These are phyloP conservation scores for Pseudeuparius sepicola DNA, from an alignment of 2,888 invertebrate species.

Conservation along the genomic window DNA sequence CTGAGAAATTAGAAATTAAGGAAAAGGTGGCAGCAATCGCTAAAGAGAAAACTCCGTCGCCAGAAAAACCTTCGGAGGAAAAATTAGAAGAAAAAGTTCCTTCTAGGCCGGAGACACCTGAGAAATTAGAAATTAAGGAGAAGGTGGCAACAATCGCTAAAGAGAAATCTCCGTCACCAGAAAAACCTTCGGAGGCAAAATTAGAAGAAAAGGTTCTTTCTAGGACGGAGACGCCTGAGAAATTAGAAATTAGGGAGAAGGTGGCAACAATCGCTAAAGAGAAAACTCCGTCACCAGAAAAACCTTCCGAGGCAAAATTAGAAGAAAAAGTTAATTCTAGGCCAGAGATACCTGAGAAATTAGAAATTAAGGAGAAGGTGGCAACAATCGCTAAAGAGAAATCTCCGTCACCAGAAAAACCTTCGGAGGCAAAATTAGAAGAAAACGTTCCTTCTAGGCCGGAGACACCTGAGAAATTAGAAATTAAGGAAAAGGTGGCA, in stretches of 20 bases:
- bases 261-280: conserved; percentile 1
- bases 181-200: neutral
- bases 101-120: no score
- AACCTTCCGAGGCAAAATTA: neutral
- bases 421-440: neutral
- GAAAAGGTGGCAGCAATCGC: neutral
- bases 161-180: neutral
- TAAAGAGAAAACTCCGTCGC: conserved; percentile 1
- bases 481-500: conserved; percentile 1
- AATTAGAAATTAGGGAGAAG: neutral
- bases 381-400: neutral
- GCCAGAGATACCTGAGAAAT: neutral
- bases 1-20: neutral
- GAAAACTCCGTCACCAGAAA: conserved; percentile 1
- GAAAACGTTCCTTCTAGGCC: neutral
- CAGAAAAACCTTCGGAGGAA: no score
- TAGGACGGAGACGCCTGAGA: neutral
- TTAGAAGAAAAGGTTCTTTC: neutral
- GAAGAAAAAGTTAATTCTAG: neutral
- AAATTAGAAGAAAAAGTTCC: no score
- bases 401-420: neutral
- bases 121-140: conserved; percentile 3
- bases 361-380: conserved; percentile 1
- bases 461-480: conserved; percentile 1
- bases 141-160: neutral